Percentiles rank a stretch among this genome's conserved stretches.
Conservation (phyloP, 1,140 invertebrate species). For the Drosophila arawakana region DNA sequence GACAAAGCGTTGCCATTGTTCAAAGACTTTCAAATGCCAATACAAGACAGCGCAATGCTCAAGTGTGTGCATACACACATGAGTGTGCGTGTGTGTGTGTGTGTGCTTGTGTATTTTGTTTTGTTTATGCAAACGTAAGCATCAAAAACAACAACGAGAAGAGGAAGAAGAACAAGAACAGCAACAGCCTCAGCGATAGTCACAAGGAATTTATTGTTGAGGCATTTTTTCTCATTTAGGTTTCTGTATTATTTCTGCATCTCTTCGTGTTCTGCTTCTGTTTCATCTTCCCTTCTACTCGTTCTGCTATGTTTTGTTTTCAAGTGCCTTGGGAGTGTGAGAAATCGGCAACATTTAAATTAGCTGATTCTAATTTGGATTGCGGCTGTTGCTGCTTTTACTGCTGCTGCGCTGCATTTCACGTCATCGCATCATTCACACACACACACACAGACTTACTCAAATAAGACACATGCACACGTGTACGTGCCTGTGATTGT, state of each 20-base stretch:
- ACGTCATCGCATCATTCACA: slow-evolving; percentile 37
- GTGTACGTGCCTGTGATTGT: slow-evolving; percentile 4
- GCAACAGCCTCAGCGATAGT: slow-evolving; percentile 28
- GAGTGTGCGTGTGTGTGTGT: slow-evolving; percentile 29
- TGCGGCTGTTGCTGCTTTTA: slow-evolving; percentile 16
- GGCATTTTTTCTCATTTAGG: slow-evolving; percentile 61
- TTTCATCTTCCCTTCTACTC: not conserved
- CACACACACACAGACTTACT: not conserved
- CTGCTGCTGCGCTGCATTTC: slow-evolving; percentile 52
- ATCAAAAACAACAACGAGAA: slow-evolving; percentile 17
- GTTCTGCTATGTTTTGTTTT: slow-evolving; percentile 42
- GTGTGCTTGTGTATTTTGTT: slow-evolving; percentile 34
- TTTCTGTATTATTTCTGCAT: slow-evolving; percentile 21
- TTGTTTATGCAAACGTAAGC: slow-evolving; percentile 47
- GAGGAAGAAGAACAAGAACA: slow-evolving; percentile 1
- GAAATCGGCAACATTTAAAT: slow-evolving; percentile 70
- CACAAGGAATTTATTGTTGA: slow-evolving; percentile 81
- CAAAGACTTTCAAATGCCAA: slow-evolving; percentile 44
- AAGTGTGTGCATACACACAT: slow-evolving; percentile 6
- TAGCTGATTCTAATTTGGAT: slow-evolving; percentile 68
- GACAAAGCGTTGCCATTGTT: slow-evolving; percentile 67
- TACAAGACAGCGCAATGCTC: not conserved
- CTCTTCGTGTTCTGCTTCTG: slow-evolving; percentile 19
- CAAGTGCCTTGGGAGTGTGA: slow-evolving; percentile 56
- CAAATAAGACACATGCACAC: not conserved